Evolutionary conservation across 2,888 invertebrate genomes (phyloP).

Genomic region (Acleris holmiana): DNA sequence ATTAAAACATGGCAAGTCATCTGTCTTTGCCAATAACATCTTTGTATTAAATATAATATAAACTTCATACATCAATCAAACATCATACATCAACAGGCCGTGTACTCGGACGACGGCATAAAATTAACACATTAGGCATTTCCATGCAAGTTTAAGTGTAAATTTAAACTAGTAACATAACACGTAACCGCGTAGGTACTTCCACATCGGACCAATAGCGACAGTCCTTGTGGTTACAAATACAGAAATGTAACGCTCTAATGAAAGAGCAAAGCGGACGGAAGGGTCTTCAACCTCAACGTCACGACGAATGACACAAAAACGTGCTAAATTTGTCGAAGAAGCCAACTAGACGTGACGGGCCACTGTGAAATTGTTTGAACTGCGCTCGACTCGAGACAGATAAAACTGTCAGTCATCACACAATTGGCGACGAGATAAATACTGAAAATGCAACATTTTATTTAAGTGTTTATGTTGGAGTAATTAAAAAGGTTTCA

Average conservation of each 20-base stretch:
- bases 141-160: background rate
- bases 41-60: too few relatives aligned
- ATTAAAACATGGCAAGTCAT: too few relatives aligned
- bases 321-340: conserved; percentile 77
- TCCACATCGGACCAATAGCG: conserved; percentile 33
- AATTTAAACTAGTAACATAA: background rate
- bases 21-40: too few relatives aligned
- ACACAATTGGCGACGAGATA: conserved; percentile 37
- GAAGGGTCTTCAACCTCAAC: conserved; percentile 66
- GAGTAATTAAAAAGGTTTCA: background rate
- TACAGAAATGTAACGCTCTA: conserved; percentile 75
- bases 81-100: background rate
- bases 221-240: conserved; percentile 27
- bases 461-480: background rate
- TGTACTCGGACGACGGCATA: background rate
- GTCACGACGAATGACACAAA: conserved; percentile 65
- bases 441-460: conserved; percentile 8
- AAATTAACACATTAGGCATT: background rate
- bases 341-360: conserved; percentile 74
- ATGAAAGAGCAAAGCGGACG: conserved; percentile 72
- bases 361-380: conserved; percentile 68
- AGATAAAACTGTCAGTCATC: conserved; percentile 27
- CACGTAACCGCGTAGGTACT: conserved; percentile 6
- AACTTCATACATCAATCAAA: too few relatives aligned
- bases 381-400: conserved; percentile 47